Conservation (phyloP, 2,888 invertebrate genomes). For the Macrophya alboannulata region DNA sequence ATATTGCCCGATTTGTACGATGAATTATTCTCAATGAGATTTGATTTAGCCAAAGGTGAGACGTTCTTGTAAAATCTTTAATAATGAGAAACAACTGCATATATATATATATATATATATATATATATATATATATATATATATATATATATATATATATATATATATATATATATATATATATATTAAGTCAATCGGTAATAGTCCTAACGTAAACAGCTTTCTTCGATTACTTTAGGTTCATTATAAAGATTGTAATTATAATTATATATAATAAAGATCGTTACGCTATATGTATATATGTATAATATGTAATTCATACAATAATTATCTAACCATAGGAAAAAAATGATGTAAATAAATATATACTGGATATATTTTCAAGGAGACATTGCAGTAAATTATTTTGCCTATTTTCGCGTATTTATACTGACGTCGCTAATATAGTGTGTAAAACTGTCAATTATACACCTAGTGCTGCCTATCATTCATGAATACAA, state of each 20-base stretch:
- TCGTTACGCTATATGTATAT: conserved; percentile 61
- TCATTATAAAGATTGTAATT: conserved; percentile 63
- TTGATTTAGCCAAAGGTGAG: conserved; percentile 16
- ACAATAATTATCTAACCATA: conserved; percentile 11
- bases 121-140: conserved; percentile 54
- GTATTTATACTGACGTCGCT: neutral
- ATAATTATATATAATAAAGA: conserved; percentile 64
- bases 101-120: conserved; percentile 28
- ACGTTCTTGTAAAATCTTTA: conserved; percentile 65
- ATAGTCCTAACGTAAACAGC: conserved; percentile 60
- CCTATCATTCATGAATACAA: conserved; percentile 54
- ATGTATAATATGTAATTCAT: conserved; percentile 20
- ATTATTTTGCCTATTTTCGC: neutral
- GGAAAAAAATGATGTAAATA: neutral
- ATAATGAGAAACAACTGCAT: conserved; percentile 71
- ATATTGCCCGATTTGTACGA: neutral
- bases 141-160: conserved; percentile 52
- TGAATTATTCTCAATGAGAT: conserved; percentile 28
- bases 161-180: conserved; percentile 54
- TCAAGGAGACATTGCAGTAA: neutral
- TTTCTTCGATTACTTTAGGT: conserved; percentile 58
- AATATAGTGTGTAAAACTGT: neutral
- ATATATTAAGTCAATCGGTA: conserved; percentile 61
- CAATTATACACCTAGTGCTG: neutral
- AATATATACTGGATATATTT: conserved; percentile 18